Base-by-base conservation (phyloP, 2,888 invertebrate genomes). In the Lochmaea capreae region DNA sequence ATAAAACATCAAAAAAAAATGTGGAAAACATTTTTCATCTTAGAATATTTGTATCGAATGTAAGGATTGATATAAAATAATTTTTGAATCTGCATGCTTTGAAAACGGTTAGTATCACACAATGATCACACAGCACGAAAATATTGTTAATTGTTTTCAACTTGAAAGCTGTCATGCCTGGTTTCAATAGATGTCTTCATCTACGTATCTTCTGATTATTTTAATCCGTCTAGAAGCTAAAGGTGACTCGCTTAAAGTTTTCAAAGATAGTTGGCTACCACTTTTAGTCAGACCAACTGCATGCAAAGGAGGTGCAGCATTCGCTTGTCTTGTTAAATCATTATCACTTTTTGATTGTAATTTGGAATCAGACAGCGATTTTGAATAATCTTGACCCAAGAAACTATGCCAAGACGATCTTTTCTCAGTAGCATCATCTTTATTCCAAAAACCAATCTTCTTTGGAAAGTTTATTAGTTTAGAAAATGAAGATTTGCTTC, bases 371-470 rank as follows among this genome's bases (percentile, higher is more conserved):
- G 77, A 73, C 70, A 78, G 52, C n/a, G 77, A 67, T 46, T 62
- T 71, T 43, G 46, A 42, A 33, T 42, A n/a, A 63, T 67, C 68
- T 10, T 69, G 63, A 43, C 73, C 67, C 22, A 76, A 26, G 46
- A 63, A 76, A 43, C 81, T 81, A 70, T 83, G 83, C 84, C 84
- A 85, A 43, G 85, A 84, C 14, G 81, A 78, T 39, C 84, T 78
- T 70, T 71, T 72, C 69, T 74, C 22, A 59, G 52, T 58, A 68
- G 73, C 58, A 87, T 89, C 89, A 76, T 81, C 84, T 85, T 88
- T 90, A 79, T 89, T 86, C 90, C 90, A 90, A 84, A 90, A 90
- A 54, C 87, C 89, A 74, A 91, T 85, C 86, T 90, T 90, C 77
- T 89, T 88, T 9, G 91, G 90, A 67, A 91, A 83, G 75, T 89